Percentiles rank a stretch among this genome's conserved stretches.
Conservation (phyloP, 2,113 vertebrate genomes). For the Nyctibius bracteatus region DNA sequence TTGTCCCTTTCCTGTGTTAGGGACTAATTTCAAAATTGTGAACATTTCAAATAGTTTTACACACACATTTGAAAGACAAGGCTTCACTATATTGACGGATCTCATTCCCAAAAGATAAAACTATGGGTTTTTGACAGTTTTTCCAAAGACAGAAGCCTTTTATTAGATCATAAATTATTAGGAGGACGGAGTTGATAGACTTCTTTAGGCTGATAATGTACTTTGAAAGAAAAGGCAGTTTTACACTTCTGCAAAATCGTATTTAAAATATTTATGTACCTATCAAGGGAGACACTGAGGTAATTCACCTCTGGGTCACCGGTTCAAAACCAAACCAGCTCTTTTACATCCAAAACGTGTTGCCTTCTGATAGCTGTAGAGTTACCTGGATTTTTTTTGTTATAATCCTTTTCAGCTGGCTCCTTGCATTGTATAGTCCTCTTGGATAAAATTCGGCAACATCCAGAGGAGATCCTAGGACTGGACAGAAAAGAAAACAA, state of each 20-base stretch:
- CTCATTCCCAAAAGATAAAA: slow-evolving; percentile 52
- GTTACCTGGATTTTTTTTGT: background rate
- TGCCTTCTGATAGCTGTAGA: background rate
- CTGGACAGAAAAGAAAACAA: background rate
- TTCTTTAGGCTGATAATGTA: slow-evolving; percentile 65
- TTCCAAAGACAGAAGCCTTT: slow-evolving; percentile 52
- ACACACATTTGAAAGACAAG: background rate
- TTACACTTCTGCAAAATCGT: slow-evolving; percentile 65
- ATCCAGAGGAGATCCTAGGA: background rate
- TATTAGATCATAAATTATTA: slow-evolving; percentile 61
- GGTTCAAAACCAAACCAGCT: slow-evolving; percentile 46
- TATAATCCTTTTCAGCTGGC: background rate
- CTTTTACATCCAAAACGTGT: background rate
- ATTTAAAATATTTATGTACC: slow-evolving; percentile 67
- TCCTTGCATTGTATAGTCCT: background rate
- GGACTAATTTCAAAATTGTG: background rate
- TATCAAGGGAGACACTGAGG: slow-evolving; percentile 48
- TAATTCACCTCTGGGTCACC: slow-evolving; percentile 57
- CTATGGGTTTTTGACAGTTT: slow-evolving; percentile 26
- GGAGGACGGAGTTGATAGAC: slow-evolving; percentile 59
- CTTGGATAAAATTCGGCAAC: background rate
- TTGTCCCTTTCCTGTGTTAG: background rate
- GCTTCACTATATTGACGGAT: background rate
- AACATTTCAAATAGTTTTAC: background rate
- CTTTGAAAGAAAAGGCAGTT: slow-evolving; percentile 64